phyloP scores from a whole-genome alignment of 2,113 vertebrate genomes.

The Micronycteris hirsuta region DNA sequence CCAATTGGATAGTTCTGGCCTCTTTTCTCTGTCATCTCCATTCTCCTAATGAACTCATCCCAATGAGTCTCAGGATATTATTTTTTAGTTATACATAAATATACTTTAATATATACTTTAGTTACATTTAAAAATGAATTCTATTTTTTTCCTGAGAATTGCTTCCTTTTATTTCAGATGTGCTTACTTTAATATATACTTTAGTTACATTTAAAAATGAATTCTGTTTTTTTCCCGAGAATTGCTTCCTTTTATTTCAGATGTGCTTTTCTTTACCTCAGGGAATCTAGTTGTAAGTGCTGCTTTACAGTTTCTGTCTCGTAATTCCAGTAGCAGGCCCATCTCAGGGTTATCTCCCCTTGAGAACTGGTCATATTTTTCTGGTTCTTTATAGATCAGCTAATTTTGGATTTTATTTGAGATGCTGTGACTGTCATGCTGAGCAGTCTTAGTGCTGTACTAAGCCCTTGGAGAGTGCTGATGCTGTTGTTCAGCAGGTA shows the following conservation, averaged over 20 bases:
- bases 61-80: neutral
- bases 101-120: neutral
- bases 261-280: neutral
- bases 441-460: neutral
- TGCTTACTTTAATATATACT: too few species aligned
- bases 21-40: neutral
- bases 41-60: neutral
- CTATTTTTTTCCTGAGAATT: neutral
- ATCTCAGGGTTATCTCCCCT: neutral
- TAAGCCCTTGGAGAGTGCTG: neutral
- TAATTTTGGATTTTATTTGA: slow-evolving; percentile 26
- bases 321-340: neutral
- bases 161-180: neutral
- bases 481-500: neutral
- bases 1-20: neutral
- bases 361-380: neutral
- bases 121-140: neutral
- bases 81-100: neutral
- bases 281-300: neutral
- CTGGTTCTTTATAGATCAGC: neutral
- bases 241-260: neutral
- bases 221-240: neutral
- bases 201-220: neutral
- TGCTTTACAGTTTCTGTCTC: neutral
- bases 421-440: neutral